Evolutionary conservation across 2,113 vertebrate species (phyloP).

Genomic region (Coregonus clupeaformis): DNA sequence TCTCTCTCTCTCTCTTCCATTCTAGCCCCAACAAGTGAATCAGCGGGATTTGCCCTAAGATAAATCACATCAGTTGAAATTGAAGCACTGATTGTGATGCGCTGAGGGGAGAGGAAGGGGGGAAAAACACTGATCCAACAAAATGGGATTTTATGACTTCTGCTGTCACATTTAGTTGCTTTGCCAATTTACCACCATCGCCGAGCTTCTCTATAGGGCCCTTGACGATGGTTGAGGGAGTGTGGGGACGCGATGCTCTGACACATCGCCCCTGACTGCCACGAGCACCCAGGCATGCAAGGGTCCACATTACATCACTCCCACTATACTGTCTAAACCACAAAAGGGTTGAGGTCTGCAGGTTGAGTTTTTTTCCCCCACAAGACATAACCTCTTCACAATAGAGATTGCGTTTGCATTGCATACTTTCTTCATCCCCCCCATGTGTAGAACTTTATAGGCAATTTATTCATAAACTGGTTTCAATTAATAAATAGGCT

Average conservation of each 20-base stretch:
- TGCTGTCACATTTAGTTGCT: conserved; percentile 72
- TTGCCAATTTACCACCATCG: conserved; percentile 68
- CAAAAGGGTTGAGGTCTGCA: neutral
- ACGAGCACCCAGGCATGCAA: neutral
- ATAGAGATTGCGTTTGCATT: neutral
- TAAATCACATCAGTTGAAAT: conserved; percentile 64
- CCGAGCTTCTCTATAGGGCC: conserved; percentile 46
- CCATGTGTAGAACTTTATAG: too few species aligned
- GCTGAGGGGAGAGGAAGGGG: conserved; percentile 54
- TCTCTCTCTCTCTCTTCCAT: too few species aligned
- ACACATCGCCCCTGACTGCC: neutral
- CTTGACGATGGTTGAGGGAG: neutral
- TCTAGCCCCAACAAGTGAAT: conserved; percentile 44
- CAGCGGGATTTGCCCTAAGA: conserved; percentile 41
- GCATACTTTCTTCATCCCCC: too few species aligned
- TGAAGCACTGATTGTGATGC: conserved; percentile 63
- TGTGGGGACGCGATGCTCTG: conserved; percentile 16
- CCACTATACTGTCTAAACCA: neutral
- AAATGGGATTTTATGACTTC: conserved; percentile 71
- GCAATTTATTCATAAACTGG: too few species aligned
- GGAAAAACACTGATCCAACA: conserved; percentile 54
- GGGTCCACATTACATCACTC: neutral
- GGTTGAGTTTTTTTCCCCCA: too few species aligned
- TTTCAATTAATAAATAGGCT: too few species aligned
- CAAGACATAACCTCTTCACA: neutral